These are phyloP conservation scores for Apus apus DNA, from an alignment of 2,113 vertebrate genomes.

Conservation along the genomic window DNA sequence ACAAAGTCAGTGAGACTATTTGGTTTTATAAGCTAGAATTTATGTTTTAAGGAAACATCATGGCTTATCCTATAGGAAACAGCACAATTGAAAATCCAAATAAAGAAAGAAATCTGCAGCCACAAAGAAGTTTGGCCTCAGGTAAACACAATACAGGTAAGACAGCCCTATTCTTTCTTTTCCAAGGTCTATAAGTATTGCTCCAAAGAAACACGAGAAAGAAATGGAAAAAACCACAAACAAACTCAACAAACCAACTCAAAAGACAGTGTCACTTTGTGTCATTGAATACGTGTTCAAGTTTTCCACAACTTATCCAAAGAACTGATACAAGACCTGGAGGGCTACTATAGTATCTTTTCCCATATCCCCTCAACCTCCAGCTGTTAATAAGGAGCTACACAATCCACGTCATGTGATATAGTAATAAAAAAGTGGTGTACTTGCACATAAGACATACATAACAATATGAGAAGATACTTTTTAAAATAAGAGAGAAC, in stretches of 20 bases:
- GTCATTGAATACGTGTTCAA: fast-evolving
- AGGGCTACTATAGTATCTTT: neutral
- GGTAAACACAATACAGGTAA: neutral
- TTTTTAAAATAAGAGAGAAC: slow-evolving; percentile 76
- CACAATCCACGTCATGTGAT: slow-evolving; percentile 69
- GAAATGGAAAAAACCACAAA: neutral
- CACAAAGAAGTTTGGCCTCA: neutral
- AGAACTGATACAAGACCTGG: neutral
- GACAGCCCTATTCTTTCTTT: neutral
- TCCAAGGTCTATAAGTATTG: neutral
- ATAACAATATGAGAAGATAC: slow-evolving; percentile 76
- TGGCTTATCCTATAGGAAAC: fast-evolving
- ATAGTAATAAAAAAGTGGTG: slow-evolving; percentile 76
- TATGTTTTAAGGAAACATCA: neutral
- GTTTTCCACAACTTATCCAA: neutral
- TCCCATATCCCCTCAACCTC: slow-evolving; percentile 5
- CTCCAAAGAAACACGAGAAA: neutral
- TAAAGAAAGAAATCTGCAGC: neutral
- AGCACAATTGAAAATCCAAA: neutral
- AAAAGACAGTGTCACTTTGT: neutral
- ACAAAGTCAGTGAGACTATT: neutral
- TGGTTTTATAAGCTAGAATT: neutral
- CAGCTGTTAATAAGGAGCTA: slow-evolving; percentile 23
- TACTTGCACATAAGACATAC: slow-evolving; percentile 67
- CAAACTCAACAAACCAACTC: neutral